A percentile compares a stretch with the other conserved stretches of the same genome.
phyloP scores from a whole-genome alignment of 2,888 invertebrate species.

The Patella caerulea region DNA sequence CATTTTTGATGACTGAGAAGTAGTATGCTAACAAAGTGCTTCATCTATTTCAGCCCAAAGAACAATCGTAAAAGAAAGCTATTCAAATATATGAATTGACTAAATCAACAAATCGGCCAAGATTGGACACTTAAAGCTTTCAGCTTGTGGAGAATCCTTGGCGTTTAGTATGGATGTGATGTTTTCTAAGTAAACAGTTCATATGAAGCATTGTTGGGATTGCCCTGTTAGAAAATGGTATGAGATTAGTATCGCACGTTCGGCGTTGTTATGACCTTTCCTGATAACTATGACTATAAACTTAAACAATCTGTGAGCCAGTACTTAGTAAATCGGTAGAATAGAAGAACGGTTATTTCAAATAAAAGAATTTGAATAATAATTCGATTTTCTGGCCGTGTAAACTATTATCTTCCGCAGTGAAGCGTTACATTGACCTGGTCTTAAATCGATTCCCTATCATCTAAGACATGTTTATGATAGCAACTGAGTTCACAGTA shows the following conservation, averaged over 20 bases:
- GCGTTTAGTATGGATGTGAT: slow-evolving; percentile 2
- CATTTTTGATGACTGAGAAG: too few species aligned
- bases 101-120: not conserved
- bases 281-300: not conserved
- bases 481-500: too few species aligned
- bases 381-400: not conserved
- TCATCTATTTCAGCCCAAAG: too few species aligned
- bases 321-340: not conserved
- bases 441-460: too few species aligned
- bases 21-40: too few species aligned
- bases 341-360: not conserved
- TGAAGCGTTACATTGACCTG: too few species aligned
- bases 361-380: not conserved
- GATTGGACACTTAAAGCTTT: too few species aligned
- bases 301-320: not conserved
- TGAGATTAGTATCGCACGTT: slow-evolving; percentile 1
- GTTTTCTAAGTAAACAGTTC: slow-evolving; percentile 5
- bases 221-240: not conserved
- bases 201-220: not conserved
- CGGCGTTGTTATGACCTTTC: not conserved
- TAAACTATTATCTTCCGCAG: too few species aligned
- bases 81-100: too few species aligned
- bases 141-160: not conserved
- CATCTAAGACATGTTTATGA: too few species aligned
- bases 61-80: too few species aligned